Conservation (phyloP, 2,113 vertebrate species). For the Grantiella picta region DNA sequence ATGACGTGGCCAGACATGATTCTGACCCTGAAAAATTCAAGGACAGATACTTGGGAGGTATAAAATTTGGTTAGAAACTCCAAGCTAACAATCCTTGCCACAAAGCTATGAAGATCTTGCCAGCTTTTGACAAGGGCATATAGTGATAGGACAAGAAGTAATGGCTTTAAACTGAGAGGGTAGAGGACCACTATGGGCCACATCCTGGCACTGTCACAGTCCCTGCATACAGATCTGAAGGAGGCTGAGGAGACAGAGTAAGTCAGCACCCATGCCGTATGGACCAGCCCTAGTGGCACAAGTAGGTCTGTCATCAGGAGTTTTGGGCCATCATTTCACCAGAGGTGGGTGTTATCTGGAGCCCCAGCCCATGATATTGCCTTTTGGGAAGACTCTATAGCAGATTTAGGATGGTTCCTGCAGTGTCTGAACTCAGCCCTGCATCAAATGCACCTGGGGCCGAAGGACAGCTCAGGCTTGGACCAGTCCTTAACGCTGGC, state of each 20-base stretch:
- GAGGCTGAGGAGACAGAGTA: neutral
- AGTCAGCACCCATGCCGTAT: fast-evolving
- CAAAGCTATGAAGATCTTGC: neutral
- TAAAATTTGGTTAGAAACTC: neutral
- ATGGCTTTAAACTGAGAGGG: neutral
- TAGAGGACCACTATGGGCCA: neutral
- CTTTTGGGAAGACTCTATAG: neutral
- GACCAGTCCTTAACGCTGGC: neutral
- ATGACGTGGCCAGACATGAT: neutral
- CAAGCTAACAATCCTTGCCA: neutral
- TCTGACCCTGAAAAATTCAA: neutral
- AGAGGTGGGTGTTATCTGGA: neutral
- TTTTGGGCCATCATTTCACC: neutral
- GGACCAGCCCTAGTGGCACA: neutral
- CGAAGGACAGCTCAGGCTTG: neutral
- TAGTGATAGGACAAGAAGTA: neutral
- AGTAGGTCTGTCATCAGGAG: neutral
- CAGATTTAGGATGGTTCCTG: neutral
- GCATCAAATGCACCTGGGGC: neutral
- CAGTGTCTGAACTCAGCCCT: neutral
- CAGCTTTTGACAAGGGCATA: neutral
- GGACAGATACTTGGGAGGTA: neutral
- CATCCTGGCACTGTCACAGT: neutral
- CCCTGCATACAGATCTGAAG: fast-evolving
- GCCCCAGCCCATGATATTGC: neutral